Base-by-base conservation (phyloP, 2,888 invertebrate species). In the Brenthis daphne region DNA sequence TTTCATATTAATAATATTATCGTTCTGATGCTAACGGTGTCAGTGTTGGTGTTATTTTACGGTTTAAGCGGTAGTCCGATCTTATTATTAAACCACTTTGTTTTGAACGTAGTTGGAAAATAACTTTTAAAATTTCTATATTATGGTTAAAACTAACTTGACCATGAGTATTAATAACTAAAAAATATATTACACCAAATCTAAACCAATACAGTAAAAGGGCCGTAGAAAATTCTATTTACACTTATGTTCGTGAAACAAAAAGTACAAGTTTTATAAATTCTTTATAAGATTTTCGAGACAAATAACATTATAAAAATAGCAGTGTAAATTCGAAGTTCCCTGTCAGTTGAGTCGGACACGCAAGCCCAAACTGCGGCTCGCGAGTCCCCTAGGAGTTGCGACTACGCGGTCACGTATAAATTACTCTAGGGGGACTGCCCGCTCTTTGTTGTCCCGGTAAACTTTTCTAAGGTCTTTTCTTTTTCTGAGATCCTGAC, bases 391-490 rank as follows among this genome's bases (percentile, higher is more conserved):
- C 80, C 74, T 70, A 80, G 77, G 79, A 80, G 77, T 79, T 75
- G 79, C 76, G 81, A 79, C 80, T 77, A 79, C 80, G 85, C 86
- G 88, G 90, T 89, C 90, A 90, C 90, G 88, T 90, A 91, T 91
- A 91, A 90, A 91, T 91, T 90, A 91, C 90, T 85, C 84, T 77
- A 81, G 83, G 82, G 86, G 84, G 84, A 85, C 83, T 82, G 81
- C 79, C 82, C 82, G 78, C 86, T 87, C 89, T 88, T 89, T 89
- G 89, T 89, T 88, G 87, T 88, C 84, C 87, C 83, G 78, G 76
- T 82, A 85, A 88, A 89, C 86, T 87, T 88, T 87, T 88, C 86
- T 80, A 85, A 85, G 84, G 85, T 85, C 37, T 43, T 43, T 43
- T 43, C 37, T 43, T 43, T 43, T 43, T 43, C 37, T 43, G 85